Evolutionary conservation across 2,888 invertebrate species (phyloP).

Genomic region (Taphrorychus bicolor): DNA sequence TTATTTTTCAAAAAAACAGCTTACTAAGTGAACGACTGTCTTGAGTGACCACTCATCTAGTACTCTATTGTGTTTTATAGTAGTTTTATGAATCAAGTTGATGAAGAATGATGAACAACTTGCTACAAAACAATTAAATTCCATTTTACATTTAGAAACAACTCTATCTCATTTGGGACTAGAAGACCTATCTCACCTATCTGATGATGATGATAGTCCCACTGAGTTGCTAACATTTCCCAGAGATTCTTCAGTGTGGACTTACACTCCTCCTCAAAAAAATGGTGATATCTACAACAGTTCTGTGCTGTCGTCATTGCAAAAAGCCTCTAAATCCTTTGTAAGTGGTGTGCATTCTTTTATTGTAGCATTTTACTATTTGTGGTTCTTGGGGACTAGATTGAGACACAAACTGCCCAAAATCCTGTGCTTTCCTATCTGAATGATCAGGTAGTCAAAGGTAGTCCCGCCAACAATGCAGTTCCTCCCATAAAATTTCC

Average conservation of each 20-base stretch:
- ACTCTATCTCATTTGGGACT: slow-evolving; percentile 50
- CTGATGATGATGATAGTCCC: slow-evolving; percentile 2
- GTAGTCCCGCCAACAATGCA: slow-evolving; percentile 10
- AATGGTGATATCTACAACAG: slow-evolving; percentile 50
- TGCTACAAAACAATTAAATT: neutral
- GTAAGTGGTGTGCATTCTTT: slow-evolving; percentile 47
- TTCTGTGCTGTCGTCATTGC: slow-evolving; percentile 48
- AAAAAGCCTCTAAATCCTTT: slow-evolving; percentile 52
- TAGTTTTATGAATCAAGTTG: too few relatives aligned
- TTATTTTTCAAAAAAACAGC: too few relatives aligned
- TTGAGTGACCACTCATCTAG: too few relatives aligned
- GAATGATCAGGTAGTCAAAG: slow-evolving; percentile 19
- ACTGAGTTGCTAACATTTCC: slow-evolving; percentile 42
- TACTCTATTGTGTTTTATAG: too few relatives aligned
- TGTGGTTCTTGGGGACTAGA: slow-evolving; percentile 41
- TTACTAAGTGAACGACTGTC: too few relatives aligned
- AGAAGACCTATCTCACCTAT: slow-evolving; percentile 44
- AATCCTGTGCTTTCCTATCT: slow-evolving; percentile 20
- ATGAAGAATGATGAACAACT: neutral
- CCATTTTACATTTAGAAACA: slow-evolving; percentile 7
- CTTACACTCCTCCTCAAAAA: slow-evolving; percentile 49
- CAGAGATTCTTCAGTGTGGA: slow-evolving; percentile 52
- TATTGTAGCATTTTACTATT: neutral
- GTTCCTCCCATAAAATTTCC: slow-evolving; percentile 29
- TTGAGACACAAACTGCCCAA: slow-evolving; percentile 44